phyloP scores from a whole-genome alignment of 2,113 vertebrate genomes.

The Trichechus manatus region DNA sequence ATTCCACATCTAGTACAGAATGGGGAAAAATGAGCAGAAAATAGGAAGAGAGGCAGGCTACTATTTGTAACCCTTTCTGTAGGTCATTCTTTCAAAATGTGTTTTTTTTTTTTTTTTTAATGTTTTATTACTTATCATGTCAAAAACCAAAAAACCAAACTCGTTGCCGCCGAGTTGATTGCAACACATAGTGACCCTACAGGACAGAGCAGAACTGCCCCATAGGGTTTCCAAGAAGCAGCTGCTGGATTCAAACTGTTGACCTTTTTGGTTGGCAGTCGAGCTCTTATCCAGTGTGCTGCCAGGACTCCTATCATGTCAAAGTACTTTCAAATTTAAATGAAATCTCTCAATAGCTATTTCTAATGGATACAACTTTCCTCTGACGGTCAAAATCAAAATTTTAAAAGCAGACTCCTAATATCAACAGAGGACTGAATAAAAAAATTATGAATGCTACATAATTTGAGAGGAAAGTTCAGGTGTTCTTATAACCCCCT shows the following conservation, averaged over 20 bases:
- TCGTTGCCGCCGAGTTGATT: too few species aligned
- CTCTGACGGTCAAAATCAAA: neutral
- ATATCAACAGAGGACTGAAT: neutral
- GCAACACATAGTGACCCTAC: too few species aligned
- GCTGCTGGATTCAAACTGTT: too few species aligned
- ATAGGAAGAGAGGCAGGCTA: neutral
- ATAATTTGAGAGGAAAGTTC: neutral
- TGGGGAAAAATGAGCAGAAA: neutral
- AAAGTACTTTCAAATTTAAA: conserved; percentile 32
- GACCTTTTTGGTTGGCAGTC: too few species aligned
- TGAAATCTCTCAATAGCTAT: neutral
- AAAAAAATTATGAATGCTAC: neutral
- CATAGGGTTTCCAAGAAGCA: too few species aligned
- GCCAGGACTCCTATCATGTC: neutral
- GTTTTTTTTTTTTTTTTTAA: neutral
- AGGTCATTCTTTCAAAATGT: neutral
- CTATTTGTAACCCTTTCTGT: neutral
- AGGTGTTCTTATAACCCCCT: neutral
- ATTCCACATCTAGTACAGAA: neutral
- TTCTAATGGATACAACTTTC: neutral
- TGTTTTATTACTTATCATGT: neutral
- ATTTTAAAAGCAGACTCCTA: neutral
- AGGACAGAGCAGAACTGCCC: too few species aligned
- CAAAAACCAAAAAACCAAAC: neutral
- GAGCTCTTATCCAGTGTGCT: too few species aligned